These are phyloP conservation scores for Cladopsammia gracilis DNA, from an alignment of 64 coral and sea anemone species.

Conservation along the genomic window DNA sequence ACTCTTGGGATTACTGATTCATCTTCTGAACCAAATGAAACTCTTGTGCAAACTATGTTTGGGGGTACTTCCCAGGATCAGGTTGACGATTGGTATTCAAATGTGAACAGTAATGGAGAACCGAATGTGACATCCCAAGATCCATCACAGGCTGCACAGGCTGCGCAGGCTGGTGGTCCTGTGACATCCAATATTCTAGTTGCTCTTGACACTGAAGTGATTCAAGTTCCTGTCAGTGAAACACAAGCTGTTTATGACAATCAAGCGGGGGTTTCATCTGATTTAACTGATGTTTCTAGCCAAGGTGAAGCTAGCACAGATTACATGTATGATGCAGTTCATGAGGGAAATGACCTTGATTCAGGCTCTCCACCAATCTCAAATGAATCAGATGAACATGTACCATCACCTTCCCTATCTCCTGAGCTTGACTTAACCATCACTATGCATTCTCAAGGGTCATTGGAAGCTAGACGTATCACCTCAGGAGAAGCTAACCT, in stretches of 20 bases:
- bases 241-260: not conserved
- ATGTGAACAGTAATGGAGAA: not conserved
- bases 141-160: not conserved
- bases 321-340: not conserved
- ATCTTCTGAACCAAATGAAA: not conserved
- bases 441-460: not conserved
- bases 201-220: not conserved
- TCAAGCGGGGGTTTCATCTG: not conserved
- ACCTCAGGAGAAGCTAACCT: slow-evolving; percentile 87
- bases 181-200: not conserved
- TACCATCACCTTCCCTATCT: not conserved
- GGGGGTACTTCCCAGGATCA: not conserved
- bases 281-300: not conserved
- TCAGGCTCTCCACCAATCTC: not conserved
- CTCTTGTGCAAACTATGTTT: not conserved
- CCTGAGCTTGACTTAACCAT: slow-evolving; percentile 1
- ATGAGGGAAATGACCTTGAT: not conserved
- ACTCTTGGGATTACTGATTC: not conserved
- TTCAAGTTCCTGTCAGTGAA: not conserved
- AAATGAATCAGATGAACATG: not conserved
- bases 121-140: not conserved
- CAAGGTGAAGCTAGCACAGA: not conserved
- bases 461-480: slow-evolving; percentile 46
- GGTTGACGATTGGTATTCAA: not conserved
- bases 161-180: not conserved